Evolutionary conservation across 2,113 vertebrate genomes (phyloP), one percentile per base, ranked within the genome.

Genomic region (Harpagus bidentatus): DNA sequence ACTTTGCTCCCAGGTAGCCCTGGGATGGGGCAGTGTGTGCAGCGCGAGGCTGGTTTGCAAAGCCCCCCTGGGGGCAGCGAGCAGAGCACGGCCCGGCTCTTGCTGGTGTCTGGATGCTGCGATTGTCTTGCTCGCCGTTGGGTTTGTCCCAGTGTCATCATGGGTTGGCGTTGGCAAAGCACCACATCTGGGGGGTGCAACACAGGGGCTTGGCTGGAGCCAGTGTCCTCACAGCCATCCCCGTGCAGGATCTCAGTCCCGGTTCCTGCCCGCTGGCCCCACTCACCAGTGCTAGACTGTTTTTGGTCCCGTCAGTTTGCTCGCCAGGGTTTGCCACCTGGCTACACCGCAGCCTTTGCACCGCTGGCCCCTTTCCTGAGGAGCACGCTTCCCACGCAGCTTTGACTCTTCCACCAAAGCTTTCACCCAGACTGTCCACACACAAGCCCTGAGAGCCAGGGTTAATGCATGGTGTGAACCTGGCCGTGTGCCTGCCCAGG

Each of bases 351-450:
- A 90, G 86, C 66, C 74, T 82, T 65, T 85, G 38, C 38, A 26
- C n/a, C 0, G 1, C 93, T 96, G 93, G 92, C 87, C 70, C 56
- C 66, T 87, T 76, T 87, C 58, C 92, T 62, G 70, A 82, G 66
- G 52, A 85, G 29, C 23, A 42, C 0, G 7, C 95, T 96, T 95
- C 96, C 96, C 92, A 96, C 71, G 9, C 93, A 80, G 73, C 58
- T 93, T 53, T 71, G 80, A 92, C 71, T 81, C 22, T 85, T 91
- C 67, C 85, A 90, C 78, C 90, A 92, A 91, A 96, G 87, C 96
- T 63, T 90, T 90, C 78, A 72, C 84, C 82, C 87, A 91, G 87
- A 88, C 92, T 94, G 92, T 88, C 96, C 95, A 73, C 87, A 95
- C 90, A 94, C 38, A 52, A 90, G 78, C 70, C 34, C 62, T 88